Base-by-base conservation (phyloP, 2,113 vertebrate species). In the Strigops habroptila region DNA sequence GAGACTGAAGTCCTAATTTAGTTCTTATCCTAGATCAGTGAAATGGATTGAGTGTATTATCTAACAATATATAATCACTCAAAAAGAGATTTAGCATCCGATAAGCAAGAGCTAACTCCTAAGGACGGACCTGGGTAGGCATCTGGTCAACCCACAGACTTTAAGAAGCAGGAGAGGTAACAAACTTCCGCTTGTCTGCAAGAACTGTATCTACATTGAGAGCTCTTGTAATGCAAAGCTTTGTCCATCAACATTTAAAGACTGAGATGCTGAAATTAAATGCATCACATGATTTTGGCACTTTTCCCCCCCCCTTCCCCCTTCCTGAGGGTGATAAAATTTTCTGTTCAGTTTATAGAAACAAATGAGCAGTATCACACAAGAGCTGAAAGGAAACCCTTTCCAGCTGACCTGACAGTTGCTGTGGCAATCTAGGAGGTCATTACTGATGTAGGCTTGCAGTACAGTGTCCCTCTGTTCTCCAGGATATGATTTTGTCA, bases 401-500 rank as follows among this genome's bases (percentile, higher is more conserved):
- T 59, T 52, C 71, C n/a, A 67, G 59, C 97, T 55, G 12, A 98
- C 98, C 98, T 98, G 97, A 87, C 64, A 90, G 43, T 76, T 97
- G 88, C 93, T 98, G 93, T 98, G 97, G 82, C 97, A 97, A 60
- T 99, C 98, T 74, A 99, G 92, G 57, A 99, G 98, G 94, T 99
- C 99, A 8, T 99, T 99, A 95, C 97, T 98, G 96, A 99, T 97
- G 77, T 99, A 99, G 81, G 99, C 99, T 89, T 99, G 99, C 82
- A 99, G 97, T 17, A 99, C 98, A 0, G 98, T 99, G 94, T 99
- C 99, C 93, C 99, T 98, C 97, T 99, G 99, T 76, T 99, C 99
- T 30, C 99, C 99, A 4, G 98, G 98, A 43, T 99, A 98, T 10
- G 99, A 99, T 5, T 98, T 98, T 62, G 99, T 99, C 95, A 99